These are phyloP conservation scores for Vidua macroura DNA, from an alignment of 2,113 vertebrate genomes.

Conservation along the genomic window DNA sequence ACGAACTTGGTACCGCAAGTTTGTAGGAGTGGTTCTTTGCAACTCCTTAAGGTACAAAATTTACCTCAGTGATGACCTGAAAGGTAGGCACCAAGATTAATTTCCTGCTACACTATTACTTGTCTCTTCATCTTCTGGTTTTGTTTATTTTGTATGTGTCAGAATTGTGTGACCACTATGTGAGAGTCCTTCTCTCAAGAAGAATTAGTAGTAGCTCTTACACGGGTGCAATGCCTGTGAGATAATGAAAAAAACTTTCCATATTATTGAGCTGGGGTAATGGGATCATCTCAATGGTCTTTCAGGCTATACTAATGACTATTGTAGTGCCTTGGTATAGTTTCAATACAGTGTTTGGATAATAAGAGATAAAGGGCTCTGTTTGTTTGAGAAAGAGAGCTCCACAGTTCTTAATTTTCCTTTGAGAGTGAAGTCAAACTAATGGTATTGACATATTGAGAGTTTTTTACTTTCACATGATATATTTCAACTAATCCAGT, in stretches of 20 bases:
- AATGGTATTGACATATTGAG: background rate
- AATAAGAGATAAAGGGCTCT: background rate
- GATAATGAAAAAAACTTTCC: background rate
- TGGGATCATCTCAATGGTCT: background rate
- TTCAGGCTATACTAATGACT: background rate
- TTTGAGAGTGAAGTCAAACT: background rate
- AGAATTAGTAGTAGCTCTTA: background rate
- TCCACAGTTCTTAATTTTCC: background rate
- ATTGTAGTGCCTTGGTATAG: background rate
- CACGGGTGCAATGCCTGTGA: background rate
- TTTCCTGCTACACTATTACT: background rate
- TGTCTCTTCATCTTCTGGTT: background rate
- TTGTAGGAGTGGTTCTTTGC: conserved; percentile 95
- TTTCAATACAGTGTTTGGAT: background rate
- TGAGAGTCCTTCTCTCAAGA: background rate
- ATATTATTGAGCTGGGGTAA: background rate
- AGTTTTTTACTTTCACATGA: background rate
- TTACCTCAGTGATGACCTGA: conserved; percentile 93
- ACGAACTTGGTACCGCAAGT: conserved; percentile 96
- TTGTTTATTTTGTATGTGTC: background rate
- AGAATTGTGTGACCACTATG: background rate
- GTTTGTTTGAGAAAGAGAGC: background rate
- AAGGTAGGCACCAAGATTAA: conserved; percentile 77
- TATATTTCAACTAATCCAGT: background rate
- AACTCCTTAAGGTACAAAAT: conserved; percentile 98